A percentile compares a stretch with the other conserved stretches of the same genome.
Conservation (phyloP, 1,140 invertebrate species). For the Zaprionus davidi region DNA sequence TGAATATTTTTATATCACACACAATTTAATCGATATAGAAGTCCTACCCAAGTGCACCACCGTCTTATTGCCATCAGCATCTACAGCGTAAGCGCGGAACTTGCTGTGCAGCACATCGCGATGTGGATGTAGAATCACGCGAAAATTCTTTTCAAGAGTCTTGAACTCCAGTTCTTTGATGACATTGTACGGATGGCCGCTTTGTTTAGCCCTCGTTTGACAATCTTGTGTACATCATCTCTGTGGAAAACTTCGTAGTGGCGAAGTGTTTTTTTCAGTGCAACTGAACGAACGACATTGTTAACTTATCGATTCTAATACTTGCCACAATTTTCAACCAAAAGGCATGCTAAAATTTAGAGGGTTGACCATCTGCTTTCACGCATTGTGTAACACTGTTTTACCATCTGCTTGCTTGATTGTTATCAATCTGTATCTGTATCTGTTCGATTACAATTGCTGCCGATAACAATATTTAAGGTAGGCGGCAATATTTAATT, state of each 20-base stretch:
- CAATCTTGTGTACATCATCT: constrained; percentile 91
- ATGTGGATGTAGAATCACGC: constrained; percentile 93
- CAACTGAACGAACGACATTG: constrained; percentile 36
- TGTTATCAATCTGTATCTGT: constrained; percentile 23
- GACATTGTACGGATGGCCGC: constrained; percentile 93
- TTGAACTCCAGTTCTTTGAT: constrained; percentile 94
- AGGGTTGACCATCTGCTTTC: constrained; percentile 46
- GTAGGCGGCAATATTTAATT: background rate
- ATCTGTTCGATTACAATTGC: constrained; percentile 31
- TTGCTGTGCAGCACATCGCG: constrained; percentile 94
- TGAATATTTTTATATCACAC: background rate
- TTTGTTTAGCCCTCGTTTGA: constrained; percentile 93
- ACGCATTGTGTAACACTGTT: background rate
- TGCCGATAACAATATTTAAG: background rate
- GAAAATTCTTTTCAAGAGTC: constrained; percentile 92
- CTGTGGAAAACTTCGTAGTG: constrained; percentile 93
- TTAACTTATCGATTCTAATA: background rate
- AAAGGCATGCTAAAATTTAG: constrained; percentile 33
- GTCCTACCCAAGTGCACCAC: constrained; percentile 91
- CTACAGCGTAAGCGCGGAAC: constrained; percentile 94
- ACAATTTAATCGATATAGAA: background rate
- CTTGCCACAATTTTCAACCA: constrained; percentile 67
- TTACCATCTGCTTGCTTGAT: background rate
- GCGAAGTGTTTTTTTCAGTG: constrained; percentile 72
- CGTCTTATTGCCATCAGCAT: constrained; percentile 93